Percentiles rank a stretch among this genome's conserved stretches.
These are phyloP conservation scores for Seriola rivoliana DNA, from an alignment of 2,113 vertebrate species.

Conservation along the genomic window DNA sequence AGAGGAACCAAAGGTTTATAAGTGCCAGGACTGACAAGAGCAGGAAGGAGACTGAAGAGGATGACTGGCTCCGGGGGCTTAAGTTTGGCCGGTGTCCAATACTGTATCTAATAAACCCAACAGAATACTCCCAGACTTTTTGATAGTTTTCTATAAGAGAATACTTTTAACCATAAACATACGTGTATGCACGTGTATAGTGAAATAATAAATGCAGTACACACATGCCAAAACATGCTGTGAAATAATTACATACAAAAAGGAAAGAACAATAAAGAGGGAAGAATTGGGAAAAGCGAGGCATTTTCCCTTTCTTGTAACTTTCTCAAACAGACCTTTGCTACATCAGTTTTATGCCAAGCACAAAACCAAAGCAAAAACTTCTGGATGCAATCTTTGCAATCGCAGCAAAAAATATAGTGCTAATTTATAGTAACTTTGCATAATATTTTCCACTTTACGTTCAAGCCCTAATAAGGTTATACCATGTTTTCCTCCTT, in stretches of 20 bases:
- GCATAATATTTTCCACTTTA: neutral
- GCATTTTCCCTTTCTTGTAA: neutral
- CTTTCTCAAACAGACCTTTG: neutral
- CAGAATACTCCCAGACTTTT: conserved; percentile 32
- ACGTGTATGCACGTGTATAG: neutral
- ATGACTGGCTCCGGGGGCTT: conserved; percentile 39
- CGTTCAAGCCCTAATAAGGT: neutral
- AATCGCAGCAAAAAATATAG: neutral
- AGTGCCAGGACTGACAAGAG: conserved; percentile 35
- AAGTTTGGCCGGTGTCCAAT: conserved; percentile 42
- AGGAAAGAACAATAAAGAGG: neutral
- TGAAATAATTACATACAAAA: conserved; percentile 1
- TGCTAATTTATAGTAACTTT: neutral
- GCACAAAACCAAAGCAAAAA: neutral
- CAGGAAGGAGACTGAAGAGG: conserved; percentile 42
- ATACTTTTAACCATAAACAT: neutral
- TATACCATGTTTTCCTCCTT: conserved; percentile 43
- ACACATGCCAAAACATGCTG: neutral
- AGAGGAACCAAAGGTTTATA: conserved; percentile 25
- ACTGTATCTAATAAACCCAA: conserved; percentile 51
- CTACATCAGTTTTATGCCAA: neutral
- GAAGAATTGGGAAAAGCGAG: neutral
- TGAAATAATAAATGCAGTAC: neutral
- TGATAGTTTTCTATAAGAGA: conserved; percentile 13
- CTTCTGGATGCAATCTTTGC: neutral